Evolutionary conservation across 2,113 vertebrate genomes (phyloP).

Genomic region (Anarhynchus alexandrinus): DNA sequence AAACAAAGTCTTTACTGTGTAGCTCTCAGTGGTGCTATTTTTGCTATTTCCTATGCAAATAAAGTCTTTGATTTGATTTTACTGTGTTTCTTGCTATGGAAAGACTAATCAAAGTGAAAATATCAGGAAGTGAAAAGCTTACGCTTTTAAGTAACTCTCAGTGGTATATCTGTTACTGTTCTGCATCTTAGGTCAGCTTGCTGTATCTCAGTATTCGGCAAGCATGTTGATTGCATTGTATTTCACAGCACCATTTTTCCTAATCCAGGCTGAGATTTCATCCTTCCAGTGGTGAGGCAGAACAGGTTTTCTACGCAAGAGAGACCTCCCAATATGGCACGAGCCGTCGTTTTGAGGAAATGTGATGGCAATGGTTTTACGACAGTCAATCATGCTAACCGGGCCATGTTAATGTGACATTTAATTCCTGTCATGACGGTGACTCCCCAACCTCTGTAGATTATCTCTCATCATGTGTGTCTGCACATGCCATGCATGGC

Average conservation of each 20-base stretch:
- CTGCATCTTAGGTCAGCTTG: not conserved
- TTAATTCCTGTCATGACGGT: not conserved
- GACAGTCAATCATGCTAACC: not conserved
- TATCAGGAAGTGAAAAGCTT: not conserved
- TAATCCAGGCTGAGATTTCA: not conserved
- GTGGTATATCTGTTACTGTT: not conserved
- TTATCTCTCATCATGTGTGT: not conserved
- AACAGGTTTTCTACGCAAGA: not conserved
- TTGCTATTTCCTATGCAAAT: constrained; percentile 47
- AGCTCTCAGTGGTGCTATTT: constrained; percentile 27
- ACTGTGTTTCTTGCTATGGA: not conserved
- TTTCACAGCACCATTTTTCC: not conserved
- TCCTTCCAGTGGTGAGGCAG: not conserved
- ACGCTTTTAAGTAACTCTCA: not conserved
- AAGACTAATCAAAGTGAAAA: constrained; percentile 6
- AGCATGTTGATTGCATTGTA: not conserved
- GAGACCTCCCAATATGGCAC: not conserved
- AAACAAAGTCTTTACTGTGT: constrained; percentile 15
- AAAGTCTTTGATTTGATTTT: constrained; percentile 50
- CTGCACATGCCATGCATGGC: not conserved
- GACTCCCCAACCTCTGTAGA: not conserved
- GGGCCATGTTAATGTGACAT: not conserved
- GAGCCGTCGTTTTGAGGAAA: not conserved
- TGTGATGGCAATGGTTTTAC: not conserved
- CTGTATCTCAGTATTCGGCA: not conserved